Percentiles rank a stretch among this genome's conserved stretches.
Evolutionary conservation across 2,888 invertebrate genomes (phyloP).

Genomic region (Rhabditophanes sp.): DNA sequence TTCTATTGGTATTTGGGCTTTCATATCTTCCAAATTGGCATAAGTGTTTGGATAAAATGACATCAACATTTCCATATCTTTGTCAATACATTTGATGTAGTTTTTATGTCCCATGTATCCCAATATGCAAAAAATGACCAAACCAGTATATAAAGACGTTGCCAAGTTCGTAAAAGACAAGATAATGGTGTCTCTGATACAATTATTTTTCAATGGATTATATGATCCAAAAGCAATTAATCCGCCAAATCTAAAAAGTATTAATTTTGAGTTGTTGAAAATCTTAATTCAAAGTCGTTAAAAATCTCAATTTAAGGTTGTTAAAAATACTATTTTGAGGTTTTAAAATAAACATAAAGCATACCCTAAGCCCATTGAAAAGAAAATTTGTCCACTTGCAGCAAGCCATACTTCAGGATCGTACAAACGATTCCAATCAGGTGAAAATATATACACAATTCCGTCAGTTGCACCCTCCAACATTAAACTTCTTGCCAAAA

Average conservation of each 20-base stretch:
- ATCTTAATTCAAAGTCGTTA: background rate
- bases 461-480: conserved; percentile 71
- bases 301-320: background rate
- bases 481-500: conserved; percentile 75
- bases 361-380: conserved; percentile 76
- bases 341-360: background rate
- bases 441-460: conserved; percentile 73
- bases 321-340: background rate
- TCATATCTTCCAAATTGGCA: conserved; percentile 14
- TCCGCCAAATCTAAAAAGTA: too few relatives aligned
- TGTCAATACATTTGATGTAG: conserved; percentile 64
- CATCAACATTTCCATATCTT: conserved; percentile 22
- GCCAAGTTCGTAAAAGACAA: conserved; percentile 70
- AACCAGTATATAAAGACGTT: conserved; percentile 81
- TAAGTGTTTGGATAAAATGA: conserved; percentile 20
- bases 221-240: conserved; percentile 92
- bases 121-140: conserved; percentile 81
- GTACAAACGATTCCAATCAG: conserved; percentile 70
- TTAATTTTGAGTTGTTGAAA: background rate
- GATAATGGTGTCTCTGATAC: conserved; percentile 71
- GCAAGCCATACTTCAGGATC: conserved; percentile 84
- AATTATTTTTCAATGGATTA: conserved; percentile 83
- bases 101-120: conserved; percentile 86
- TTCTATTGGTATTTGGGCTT: conserved; percentile 16
- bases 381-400: conserved; percentile 89